Evolutionary conservation across 2,113 vertebrate genomes (phyloP), one percentile per base, ranked within the genome.

Genomic region (Atrichornis clamosus): DNA sequence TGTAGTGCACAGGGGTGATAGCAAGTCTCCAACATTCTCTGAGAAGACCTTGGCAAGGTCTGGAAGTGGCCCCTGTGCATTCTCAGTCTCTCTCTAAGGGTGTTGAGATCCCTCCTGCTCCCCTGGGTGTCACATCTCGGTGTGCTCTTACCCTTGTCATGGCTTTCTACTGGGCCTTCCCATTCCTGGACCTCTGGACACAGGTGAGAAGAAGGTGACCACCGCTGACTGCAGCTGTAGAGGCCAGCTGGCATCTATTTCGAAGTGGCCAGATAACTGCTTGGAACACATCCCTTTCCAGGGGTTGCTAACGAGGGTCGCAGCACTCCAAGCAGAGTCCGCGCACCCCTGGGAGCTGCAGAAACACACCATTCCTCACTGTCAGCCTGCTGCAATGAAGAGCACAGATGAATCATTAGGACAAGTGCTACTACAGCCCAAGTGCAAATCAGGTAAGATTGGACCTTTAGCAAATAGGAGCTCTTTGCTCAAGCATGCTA

Each of bases 361-460:
- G 83, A 73, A 87, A 72, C 69, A 21, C 21, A 3, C 35, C 67
- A 41, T 53, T 56, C 85, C 76, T 91, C 78, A 47, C 32, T 18
- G 9, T 33, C 87, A 90, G 75, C 82, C 64, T 64, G 77, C 80
- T 73, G 92, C 53, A 19, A 52, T 62, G 82, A 87, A 79, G 68
- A 92, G 75, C 70, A 23, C 0, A 5, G 72, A 77, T 90, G 79
- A 90, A 93, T 96, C 92, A 94, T 96, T 95, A 95, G 72, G 60
- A 78, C 79, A 85, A 96, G 93, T 88, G 90, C 93, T 95, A 70
- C 91, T 96, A 93, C 84, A 96, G 84, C 93, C 95, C 84, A 88
- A 95, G 93, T 78, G 78, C 90, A 94, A 93, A 95, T 95, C 95
- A 96, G 86, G 85, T 76, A 95, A 95, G 87, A 81, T 67, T 73